Evolutionary conservation across 2,797 vertebrate genomes (phyloP).

Genomic region (Kryptolebias ocellatus): DNA sequence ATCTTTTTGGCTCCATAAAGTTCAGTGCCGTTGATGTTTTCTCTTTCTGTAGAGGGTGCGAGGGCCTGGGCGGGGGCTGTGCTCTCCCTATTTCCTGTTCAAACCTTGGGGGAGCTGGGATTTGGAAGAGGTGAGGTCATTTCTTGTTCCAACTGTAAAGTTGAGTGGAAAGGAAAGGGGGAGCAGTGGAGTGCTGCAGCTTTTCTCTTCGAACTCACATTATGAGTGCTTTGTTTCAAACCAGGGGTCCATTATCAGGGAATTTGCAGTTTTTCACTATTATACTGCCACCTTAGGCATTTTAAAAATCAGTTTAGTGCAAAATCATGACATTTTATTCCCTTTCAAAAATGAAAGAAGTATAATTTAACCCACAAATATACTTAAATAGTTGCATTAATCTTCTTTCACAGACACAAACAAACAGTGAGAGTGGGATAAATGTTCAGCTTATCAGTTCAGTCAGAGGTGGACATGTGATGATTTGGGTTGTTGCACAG

Average conservation of each 20-base stretch:
- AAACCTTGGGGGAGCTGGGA: slow-evolving; percentile 68
- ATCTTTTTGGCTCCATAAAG: slow-evolving; percentile 24
- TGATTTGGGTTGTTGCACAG: too few relatives aligned
- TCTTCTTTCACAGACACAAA: too few relatives aligned
- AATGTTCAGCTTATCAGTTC: too few relatives aligned
- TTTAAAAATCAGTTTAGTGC: not conserved
- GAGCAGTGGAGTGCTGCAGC: not conserved
- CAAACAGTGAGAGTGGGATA: too few relatives aligned
- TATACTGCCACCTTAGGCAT: too few relatives aligned
- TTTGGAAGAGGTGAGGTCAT: slow-evolving; percentile 74
- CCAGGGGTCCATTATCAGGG: slow-evolving; percentile 1
- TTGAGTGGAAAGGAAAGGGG: slow-evolving; percentile 24
- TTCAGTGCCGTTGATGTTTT: slow-evolving; percentile 37
- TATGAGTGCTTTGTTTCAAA: slow-evolving; percentile 10
- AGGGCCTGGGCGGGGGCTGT: slow-evolving; percentile 47
- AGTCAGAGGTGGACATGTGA: too few relatives aligned
- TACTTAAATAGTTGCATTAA: not conserved
- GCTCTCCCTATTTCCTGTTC: slow-evolving; percentile 70
- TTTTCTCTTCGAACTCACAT: slow-evolving; percentile 15
- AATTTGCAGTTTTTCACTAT: not conserved
- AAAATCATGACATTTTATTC: too few relatives aligned
- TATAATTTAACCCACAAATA: too few relatives aligned
- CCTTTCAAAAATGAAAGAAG: too few relatives aligned
- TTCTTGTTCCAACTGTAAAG: slow-evolving; percentile 71
- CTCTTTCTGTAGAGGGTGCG: slow-evolving; percentile 40